Percentiles rank a stretch among this genome's conserved stretches.
These are phyloP conservation scores for Gobius niger DNA, from an alignment of 2,113 vertebrate genomes.

Conservation along the genomic window DNA sequence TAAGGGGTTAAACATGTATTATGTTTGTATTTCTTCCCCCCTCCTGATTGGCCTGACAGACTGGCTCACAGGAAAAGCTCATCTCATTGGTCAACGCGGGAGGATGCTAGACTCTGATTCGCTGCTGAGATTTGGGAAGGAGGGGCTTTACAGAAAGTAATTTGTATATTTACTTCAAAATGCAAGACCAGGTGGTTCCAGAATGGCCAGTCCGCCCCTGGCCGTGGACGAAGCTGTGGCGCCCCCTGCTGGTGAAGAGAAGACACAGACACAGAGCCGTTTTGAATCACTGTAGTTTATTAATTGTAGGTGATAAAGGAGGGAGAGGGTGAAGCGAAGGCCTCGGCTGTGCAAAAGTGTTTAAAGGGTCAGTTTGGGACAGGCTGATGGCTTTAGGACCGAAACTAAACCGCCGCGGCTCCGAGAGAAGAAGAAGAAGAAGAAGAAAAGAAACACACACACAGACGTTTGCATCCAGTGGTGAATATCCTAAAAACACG, in stretches of 20 bases:
- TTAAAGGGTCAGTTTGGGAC: conserved; percentile 8
- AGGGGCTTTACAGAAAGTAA: too few species aligned
- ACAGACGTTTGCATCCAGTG: conserved; percentile 82
- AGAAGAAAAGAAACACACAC: conserved; percentile 43
- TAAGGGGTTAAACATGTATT: too few species aligned
- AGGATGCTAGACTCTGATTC: too few species aligned
- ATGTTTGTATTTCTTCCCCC: too few species aligned
- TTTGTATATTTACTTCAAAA: too few species aligned
- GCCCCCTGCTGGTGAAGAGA: not conserved
- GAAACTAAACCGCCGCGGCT: not conserved
- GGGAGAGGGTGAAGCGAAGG: conserved; percentile 1
- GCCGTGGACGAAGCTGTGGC: too few species aligned
- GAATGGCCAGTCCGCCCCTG: too few species aligned
- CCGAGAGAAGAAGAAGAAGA: not conserved
- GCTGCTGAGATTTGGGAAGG: too few species aligned
- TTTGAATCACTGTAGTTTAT: not conserved
- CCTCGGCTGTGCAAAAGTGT: conserved; percentile 6
- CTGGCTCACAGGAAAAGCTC: too few species aligned
- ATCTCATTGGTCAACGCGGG: too few species aligned
- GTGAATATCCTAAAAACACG: conserved; percentile 71
- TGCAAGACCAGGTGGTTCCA: too few species aligned
- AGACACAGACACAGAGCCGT: not conserved
- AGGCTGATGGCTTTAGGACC: not conserved
- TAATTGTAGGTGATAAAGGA: conserved; percentile 3
- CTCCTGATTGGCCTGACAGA: too few species aligned